These are phyloP conservation scores for Plebejus melissa DNA, from an alignment of 2,888 invertebrate genomes.

Conservation along the genomic window DNA sequence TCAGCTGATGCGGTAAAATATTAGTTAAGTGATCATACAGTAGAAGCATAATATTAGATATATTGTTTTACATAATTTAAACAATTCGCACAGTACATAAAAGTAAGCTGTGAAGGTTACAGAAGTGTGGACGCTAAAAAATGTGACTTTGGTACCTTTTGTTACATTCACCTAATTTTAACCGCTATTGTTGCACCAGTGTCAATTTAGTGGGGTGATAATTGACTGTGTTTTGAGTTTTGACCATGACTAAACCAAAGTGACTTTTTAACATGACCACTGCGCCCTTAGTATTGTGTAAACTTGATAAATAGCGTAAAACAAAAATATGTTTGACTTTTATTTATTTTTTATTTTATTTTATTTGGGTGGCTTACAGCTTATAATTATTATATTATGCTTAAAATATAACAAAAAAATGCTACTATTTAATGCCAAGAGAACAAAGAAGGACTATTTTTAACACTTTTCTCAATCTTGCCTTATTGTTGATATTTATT, in stretches of 20 bases:
- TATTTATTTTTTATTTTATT: no score
- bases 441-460: background rate
- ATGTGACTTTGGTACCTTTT: conserved; percentile 50
- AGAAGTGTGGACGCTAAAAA: conserved; percentile 47
- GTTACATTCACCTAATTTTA: conserved; percentile 39
- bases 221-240: conserved; percentile 58
- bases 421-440: background rate
- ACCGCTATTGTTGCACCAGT: conserved; percentile 41
- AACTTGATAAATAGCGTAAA: background rate
- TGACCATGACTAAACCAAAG: conserved; percentile 30
- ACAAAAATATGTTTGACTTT: background rate
- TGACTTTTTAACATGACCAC: background rate
- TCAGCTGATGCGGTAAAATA: no score
- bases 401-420: no score
- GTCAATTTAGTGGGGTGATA: conserved; percentile 50
- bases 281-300: background rate
- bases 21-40: no score
- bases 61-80: background rate
- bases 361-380: no score
- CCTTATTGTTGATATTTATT: background rate
- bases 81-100: background rate
- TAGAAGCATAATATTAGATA: background rate
- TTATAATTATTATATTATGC: no score
- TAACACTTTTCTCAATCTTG: background rate
- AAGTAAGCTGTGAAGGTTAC: conserved; percentile 38